Conservation (phyloP, 2,797 vertebrate genomes). For the Loris lydekkerianus region DNA sequence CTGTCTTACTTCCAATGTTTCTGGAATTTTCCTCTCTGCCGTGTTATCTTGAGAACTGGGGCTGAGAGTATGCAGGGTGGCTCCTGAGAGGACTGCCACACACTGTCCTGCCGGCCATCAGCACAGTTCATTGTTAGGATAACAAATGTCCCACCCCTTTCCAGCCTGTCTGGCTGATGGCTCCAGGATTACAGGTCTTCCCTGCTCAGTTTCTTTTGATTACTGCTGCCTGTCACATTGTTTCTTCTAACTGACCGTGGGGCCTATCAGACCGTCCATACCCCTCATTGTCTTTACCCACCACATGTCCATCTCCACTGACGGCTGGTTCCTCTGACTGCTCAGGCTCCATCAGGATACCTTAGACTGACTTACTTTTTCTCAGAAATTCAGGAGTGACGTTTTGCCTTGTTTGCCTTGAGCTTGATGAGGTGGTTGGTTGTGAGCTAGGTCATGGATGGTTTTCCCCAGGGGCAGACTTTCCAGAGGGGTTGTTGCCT, state of each 20-base stretch:
- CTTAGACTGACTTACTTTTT: constrained; percentile 4
- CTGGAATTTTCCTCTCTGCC: neutral
- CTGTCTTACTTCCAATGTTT: neutral
- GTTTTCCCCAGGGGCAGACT: neutral
- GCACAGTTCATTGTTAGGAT: neutral
- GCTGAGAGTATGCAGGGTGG: neutral
- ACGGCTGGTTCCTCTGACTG: constrained; percentile 38
- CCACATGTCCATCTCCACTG: constrained; percentile 46
- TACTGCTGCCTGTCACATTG: constrained; percentile 22
- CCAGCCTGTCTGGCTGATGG: neutral
- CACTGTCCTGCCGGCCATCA: neutral
- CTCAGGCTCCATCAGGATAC: neutral
- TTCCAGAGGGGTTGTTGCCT: neutral
- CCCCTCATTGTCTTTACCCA: constrained; percentile 54
- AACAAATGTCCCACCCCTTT: neutral
- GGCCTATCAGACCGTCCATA: constrained; percentile 19
- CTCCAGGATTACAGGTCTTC: neutral
- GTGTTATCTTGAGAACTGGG: neutral
- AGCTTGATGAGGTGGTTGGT: neutral
- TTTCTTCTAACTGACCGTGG: constrained; percentile 53
- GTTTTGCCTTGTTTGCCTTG: constrained; percentile 35
- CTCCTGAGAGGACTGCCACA: neutral
- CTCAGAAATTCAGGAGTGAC: neutral
- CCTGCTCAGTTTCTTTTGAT: constrained; percentile 26
- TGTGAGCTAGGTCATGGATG: neutral